Conservation (phyloP, 2,113 vertebrate species). For the Nerophis lumbriciformis region DNA sequence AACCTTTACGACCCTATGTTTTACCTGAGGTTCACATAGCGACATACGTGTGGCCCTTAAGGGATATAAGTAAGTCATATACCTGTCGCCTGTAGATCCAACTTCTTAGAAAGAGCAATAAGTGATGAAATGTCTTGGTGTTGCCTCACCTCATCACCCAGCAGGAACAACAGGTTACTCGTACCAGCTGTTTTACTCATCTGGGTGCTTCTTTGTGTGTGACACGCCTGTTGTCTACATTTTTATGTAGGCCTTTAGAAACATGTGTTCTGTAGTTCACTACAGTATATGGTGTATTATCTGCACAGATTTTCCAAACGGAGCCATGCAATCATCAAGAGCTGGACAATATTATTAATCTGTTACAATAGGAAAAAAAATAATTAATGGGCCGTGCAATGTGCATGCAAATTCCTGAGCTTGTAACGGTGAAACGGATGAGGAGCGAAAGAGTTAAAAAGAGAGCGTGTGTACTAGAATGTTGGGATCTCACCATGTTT, state of each 20-base stretch:
- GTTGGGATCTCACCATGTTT: too few species aligned
- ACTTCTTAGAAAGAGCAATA: conserved; percentile 4
- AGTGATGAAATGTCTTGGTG: conserved; percentile 24
- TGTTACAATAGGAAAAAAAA: too few species aligned
- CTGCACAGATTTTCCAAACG: too few species aligned
- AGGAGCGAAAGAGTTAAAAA: too few species aligned
- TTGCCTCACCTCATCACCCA: conserved; percentile 5
- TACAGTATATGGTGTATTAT: too few species aligned
- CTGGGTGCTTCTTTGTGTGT: not conserved
- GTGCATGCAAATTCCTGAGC: too few species aligned
- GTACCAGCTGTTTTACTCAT: conserved; percentile 9
- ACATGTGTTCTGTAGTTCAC: conserved; percentile 13
- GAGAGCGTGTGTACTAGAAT: too few species aligned
- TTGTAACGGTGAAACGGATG: too few species aligned
- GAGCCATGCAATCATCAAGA: too few species aligned
- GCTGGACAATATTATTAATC: too few species aligned
- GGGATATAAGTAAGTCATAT: not conserved
- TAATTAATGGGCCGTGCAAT: too few species aligned
- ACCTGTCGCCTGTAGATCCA: not conserved
- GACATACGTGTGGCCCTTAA: not conserved
- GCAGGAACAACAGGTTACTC: conserved; percentile 54
- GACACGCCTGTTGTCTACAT: conserved; percentile 28
- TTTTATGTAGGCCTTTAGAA: conserved; percentile 3
- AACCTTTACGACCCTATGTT: not conserved
- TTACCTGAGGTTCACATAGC: not conserved